phyloP scores from a whole-genome alignment of 2,797 vertebrate species.

The Spatula clypeata region DNA sequence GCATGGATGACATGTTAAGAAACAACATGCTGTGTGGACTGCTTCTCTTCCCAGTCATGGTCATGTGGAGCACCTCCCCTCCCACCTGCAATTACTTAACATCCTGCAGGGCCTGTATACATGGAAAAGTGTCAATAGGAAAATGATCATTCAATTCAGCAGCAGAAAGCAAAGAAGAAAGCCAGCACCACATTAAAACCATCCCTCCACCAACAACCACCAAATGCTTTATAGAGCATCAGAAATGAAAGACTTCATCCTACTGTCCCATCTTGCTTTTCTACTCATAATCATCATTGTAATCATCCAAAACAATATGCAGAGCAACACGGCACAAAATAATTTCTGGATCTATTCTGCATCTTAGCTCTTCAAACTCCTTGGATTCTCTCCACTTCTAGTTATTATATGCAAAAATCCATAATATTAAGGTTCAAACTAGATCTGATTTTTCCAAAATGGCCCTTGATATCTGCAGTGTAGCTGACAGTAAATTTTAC shows the following conservation, averaged over 20 bases:
- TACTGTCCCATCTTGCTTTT: not conserved
- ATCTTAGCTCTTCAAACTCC: not conserved
- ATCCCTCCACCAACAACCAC: not conserved
- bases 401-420: not conserved
- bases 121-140: not conserved
- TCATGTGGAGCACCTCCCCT: not conserved
- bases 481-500: not conserved
- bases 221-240: not conserved
- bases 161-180: not conserved
- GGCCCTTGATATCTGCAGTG: not conserved
- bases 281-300: not conserved
- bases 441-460: not conserved
- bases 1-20: not conserved
- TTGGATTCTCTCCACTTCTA: not conserved
- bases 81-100: not conserved
- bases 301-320: not conserved
- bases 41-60: not conserved
- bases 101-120: not conserved
- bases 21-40: not conserved
- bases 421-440: not conserved
- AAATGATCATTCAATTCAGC: not conserved
- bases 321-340: not conserved
- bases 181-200: not conserved
- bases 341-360: not conserved
- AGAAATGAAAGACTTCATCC: not conserved